Evolutionary conservation across 2,113 vertebrate species (phyloP).

Genomic region (Megatriorchis doriae): DNA sequence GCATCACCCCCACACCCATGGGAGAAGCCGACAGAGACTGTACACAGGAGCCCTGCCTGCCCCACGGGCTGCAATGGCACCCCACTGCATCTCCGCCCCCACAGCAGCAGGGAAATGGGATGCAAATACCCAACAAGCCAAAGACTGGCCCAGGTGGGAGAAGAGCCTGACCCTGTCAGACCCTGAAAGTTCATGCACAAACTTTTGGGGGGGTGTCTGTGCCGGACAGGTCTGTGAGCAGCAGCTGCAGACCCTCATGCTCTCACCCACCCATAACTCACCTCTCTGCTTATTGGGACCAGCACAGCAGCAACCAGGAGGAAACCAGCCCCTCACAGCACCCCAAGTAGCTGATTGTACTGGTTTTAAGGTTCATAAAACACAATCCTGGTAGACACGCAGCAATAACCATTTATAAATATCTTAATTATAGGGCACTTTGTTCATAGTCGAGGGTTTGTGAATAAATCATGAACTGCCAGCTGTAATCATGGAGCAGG

Average conservation of each 20-base stretch:
- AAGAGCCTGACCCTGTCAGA: too few relatives aligned
- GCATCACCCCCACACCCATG: accelerated
- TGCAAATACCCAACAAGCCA: background rate
- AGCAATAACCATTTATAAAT: background rate
- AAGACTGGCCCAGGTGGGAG: background rate
- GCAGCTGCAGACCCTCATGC: accelerated
- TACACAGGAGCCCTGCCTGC: background rate
- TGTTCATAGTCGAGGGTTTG: accelerated
- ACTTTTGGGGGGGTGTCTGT: accelerated
- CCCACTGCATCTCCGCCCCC: accelerated
- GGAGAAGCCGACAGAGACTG: too few relatives aligned
- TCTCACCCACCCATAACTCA: accelerated
- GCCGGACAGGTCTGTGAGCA: background rate
- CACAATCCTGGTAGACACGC: background rate
- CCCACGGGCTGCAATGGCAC: accelerated
- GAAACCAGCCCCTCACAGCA: background rate
- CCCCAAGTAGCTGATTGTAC: accelerated
- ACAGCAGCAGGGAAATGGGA: background rate
- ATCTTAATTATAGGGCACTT: background rate
- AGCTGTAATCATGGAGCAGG: accelerated
- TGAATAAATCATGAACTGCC: background rate
- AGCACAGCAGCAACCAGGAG: background rate
- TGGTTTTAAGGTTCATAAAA: background rate
- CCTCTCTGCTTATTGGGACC: background rate
- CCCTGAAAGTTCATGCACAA: background rate